Percentiles rank a stretch among this genome's conserved stretches.
These are phyloP conservation scores for Notothenia rossii DNA, from an alignment of 2,113 vertebrate species.

Conservation along the genomic window DNA sequence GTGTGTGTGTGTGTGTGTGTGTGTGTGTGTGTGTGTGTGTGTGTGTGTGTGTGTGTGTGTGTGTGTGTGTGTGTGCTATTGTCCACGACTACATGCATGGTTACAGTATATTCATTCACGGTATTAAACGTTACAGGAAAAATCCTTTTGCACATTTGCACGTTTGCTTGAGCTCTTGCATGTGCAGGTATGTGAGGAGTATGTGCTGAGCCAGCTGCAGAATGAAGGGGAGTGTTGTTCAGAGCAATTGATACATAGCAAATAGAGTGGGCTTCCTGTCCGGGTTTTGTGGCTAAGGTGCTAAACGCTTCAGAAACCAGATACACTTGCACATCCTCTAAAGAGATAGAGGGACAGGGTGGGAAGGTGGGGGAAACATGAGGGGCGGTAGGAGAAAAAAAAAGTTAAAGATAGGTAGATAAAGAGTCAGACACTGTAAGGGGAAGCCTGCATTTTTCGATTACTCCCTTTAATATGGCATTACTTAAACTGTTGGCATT, in stretches of 20 bases:
- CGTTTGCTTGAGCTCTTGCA: constrained; percentile 48
- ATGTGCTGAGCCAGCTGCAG: constrained; percentile 78
- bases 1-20: neutral
- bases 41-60: neutral
- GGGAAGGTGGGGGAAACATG: constrained; percentile 34
- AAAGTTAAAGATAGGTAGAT: constrained; percentile 35
- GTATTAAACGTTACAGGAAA: constrained; percentile 41
- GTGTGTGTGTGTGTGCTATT: constrained; percentile 19
- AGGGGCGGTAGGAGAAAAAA: neutral
- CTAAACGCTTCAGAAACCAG: constrained; percentile 87
- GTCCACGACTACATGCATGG: constrained; percentile 65
- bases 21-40: neutral
- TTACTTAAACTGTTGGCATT: constrained; percentile 37
- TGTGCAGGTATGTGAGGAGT: constrained; percentile 56
- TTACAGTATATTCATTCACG: constrained; percentile 41
- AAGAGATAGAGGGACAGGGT: constrained; percentile 64
- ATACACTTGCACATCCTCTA: constrained; percentile 82
- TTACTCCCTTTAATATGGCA: constrained; percentile 22
- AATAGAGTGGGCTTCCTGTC: constrained; percentile 89
- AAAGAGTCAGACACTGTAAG: constrained; percentile 4
- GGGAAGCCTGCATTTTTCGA: neutral
- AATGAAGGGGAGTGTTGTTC: constrained; percentile 80
- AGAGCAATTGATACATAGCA: constrained; percentile 85
- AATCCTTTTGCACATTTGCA: constrained; percentile 16
- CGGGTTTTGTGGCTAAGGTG: constrained; percentile 84